A percentile compares a stretch with the other conserved stretches of the same genome.
These are phyloP conservation scores for Papilio polyxenes DNA, from an alignment of 1,140 invertebrate genomes.

Conservation along the genomic window DNA sequence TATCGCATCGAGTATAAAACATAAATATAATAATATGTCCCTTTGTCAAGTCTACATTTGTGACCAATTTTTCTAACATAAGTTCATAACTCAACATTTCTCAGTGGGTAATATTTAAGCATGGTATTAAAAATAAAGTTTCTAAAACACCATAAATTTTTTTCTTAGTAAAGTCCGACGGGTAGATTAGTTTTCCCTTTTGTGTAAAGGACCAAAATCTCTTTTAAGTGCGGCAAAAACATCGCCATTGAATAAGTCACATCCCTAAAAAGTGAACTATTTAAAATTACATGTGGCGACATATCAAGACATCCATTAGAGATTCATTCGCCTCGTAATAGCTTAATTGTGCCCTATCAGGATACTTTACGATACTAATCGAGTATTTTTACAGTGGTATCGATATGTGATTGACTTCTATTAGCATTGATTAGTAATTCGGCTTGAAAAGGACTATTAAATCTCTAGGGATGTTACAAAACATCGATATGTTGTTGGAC, in stretches of 20 bases:
- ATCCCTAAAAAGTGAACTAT: neutral
- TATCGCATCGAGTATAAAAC: neutral
- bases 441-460: slow-evolving; percentile 10
- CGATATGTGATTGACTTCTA: slow-evolving; percentile 17
- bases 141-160: too few relatives aligned
- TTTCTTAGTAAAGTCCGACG: too few relatives aligned
- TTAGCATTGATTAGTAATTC: neutral
- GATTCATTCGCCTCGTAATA: slow-evolving; percentile 21
- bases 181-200: too few relatives aligned
- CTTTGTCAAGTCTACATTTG: too few relatives aligned
- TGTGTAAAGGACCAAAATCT: too few relatives aligned
- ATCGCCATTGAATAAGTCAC: neutral
- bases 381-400: slow-evolving; percentile 15
- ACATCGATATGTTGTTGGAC: neutral
- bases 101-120: too few relatives aligned
- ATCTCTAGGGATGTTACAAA: neutral
- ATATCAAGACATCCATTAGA: slow-evolving; percentile 28
- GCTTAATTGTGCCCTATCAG: slow-evolving; percentile 21
- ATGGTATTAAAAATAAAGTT: too few relatives aligned
- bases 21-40: neutral
- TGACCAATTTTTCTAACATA: too few relatives aligned
- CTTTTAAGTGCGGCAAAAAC: neutral
- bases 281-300: slow-evolving; percentile 11
- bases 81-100: too few relatives aligned
- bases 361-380: neutral